Evolutionary conservation across 2,113 vertebrate genomes (phyloP), one percentile per base, ranked within the genome.

Genomic region (Cryptomyrus ogoouensis): DNA sequence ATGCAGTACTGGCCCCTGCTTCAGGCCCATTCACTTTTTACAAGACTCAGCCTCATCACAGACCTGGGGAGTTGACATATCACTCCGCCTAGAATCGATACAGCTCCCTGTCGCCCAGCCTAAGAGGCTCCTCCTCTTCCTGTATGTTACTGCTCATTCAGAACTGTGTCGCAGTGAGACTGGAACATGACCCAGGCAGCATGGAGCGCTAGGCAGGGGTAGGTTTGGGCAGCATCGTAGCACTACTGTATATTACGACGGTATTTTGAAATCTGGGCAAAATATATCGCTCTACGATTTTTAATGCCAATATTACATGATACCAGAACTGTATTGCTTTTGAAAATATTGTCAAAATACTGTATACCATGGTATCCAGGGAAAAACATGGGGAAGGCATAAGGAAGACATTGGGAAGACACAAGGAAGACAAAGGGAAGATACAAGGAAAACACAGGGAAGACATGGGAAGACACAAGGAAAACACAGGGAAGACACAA

Each of bases 401-500:
- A 53, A 21, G 52, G 52, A 46, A 9, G 1, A 1, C 1, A 47
- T 2, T 9, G 47, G 47, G 0, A 47, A 47, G 1, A 10, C 8
- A 10, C 1, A 10, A 10, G 8, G 50, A 52, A 50, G 13, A 15
- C 3, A 15, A 3, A 15, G 0, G 1, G 50, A 52, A 52, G 1
- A 52, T 1, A 52, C 50, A 52, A 4, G 3, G 2, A 52, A 52
- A 0, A 52, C 13, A 52, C 0, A 17, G 50, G 12, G 12, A 49
- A 49, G 47, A 12, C 9, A 2, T 0, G 12, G 49, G 49, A 50
- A 50, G 49, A 50, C 13, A 50, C 49, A 50, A 13, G 12, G 49
- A 50, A 13, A 0, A 13, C 12, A 47, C 1, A 3, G 49, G 12
- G 12, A 50, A 13, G 49, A 15, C 49, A 15, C 0, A 4, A 0